Percentiles rank a stretch among this genome's conserved stretches.
phyloP scores from a whole-genome alignment of 2,113 vertebrate genomes.

The Leptobrachium ailaonicum region DNA sequence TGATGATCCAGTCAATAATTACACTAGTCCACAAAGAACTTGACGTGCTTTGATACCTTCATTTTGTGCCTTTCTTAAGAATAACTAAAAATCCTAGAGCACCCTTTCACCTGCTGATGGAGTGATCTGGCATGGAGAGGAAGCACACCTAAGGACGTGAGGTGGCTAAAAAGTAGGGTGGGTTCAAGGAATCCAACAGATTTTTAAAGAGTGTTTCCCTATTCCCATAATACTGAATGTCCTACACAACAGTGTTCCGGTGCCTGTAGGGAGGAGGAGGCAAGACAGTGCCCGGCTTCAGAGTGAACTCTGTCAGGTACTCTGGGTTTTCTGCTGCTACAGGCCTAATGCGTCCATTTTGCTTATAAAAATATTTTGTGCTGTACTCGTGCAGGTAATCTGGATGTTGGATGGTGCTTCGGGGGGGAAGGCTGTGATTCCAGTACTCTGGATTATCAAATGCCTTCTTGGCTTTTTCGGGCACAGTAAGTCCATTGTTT shows the following conservation, averaged over 20 bases:
- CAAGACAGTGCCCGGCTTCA: constrained; percentile 87
- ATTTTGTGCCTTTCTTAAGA: constrained; percentile 31
- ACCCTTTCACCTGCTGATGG: constrained; percentile 41
- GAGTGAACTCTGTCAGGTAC: constrained; percentile 90
- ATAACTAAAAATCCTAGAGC: constrained; percentile 26
- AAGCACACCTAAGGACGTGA: constrained; percentile 56
- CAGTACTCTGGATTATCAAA: constrained; percentile 98
- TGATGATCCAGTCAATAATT: not conserved
- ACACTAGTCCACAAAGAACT: constrained; percentile 1
- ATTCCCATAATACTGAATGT: constrained; percentile 21
- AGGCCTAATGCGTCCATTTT: constrained; percentile 90
- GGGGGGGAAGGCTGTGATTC: constrained; percentile 92
- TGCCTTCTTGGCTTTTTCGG: constrained; percentile 89
- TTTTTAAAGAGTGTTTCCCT: constrained; percentile 54
- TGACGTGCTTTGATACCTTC: constrained; percentile 1
- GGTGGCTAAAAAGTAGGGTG: constrained; percentile 32
- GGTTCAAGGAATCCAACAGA: constrained; percentile 27
- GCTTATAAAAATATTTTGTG: constrained; percentile 93
- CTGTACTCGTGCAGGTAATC: constrained; percentile 89
- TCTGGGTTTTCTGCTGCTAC: constrained; percentile 92
- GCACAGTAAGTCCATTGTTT: constrained; percentile 75
- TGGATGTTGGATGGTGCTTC: constrained; percentile 80
- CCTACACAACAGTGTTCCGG: constrained; percentile 95
- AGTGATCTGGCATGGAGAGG: constrained; percentile 65
- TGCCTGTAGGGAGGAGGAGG: constrained; percentile 96